Evolutionary conservation across 2,797 vertebrate genomes (phyloP).

Genomic region (Odontamblyopus rebecca): DNA sequence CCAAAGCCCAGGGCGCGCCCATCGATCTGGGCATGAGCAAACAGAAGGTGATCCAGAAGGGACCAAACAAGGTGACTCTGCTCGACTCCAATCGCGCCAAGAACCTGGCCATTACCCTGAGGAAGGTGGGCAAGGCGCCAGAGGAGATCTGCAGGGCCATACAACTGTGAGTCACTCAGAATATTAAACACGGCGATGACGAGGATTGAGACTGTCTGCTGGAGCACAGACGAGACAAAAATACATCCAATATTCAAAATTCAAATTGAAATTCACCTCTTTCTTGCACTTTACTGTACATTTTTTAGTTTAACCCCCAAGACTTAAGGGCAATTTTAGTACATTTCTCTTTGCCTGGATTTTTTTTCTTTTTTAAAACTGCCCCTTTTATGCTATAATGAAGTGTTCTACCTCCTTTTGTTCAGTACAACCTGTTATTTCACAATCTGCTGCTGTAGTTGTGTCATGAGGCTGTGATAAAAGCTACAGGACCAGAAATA

Average conservation of each 20-base stretch:
- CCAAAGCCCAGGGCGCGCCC: constrained; percentile 91
- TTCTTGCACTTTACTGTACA: too few relatives aligned
- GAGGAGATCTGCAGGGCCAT: constrained; percentile 97
- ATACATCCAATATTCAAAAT: neutral
- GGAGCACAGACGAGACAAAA: neutral
- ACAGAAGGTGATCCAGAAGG: constrained; percentile 87
- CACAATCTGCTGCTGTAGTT: too few relatives aligned
- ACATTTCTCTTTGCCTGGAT: too few relatives aligned
- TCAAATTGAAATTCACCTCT: too few relatives aligned
- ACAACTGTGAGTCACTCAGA: constrained; percentile 79
- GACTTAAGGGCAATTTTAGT: too few relatives aligned
- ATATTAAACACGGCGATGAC: neutral
- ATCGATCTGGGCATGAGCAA: constrained; percentile 86
- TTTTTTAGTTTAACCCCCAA: too few relatives aligned
- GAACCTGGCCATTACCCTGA: constrained; percentile 95
- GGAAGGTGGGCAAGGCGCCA: constrained; percentile 88
- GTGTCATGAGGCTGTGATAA: too few relatives aligned
- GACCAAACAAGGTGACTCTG: constrained; percentile 87
- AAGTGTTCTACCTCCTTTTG: too few relatives aligned
- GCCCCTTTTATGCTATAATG: too few relatives aligned
- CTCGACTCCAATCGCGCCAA: constrained; percentile 95
- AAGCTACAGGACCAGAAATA: too few relatives aligned
- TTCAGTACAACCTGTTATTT: too few relatives aligned
- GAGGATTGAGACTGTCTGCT: neutral
- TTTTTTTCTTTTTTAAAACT: too few relatives aligned